Conservation (phyloP, 2,888 invertebrate species). For the Malthinus seriepunctatus region DNA sequence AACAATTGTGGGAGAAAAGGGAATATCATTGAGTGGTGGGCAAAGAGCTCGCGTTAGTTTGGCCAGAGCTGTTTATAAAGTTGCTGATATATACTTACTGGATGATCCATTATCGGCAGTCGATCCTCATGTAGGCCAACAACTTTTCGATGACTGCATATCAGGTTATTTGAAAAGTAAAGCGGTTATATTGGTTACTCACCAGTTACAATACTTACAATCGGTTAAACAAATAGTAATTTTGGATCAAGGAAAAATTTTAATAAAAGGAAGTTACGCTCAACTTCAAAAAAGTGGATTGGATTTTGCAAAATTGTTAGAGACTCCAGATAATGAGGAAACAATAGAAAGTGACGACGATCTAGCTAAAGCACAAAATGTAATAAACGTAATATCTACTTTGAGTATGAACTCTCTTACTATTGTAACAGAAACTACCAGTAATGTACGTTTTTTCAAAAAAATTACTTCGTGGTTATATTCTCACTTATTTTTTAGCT, state of each 20-base stretch:
- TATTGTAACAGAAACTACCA: too few species aligned
- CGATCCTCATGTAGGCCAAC: conserved; percentile 75
- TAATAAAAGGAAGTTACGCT: conserved; percentile 51
- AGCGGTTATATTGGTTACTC: conserved; percentile 67
- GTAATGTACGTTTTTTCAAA: too few species aligned
- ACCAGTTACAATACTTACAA: conserved; percentile 70
- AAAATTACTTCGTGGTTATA: too few species aligned
- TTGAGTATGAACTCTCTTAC: too few species aligned
- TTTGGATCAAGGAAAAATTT: conserved; percentile 53
- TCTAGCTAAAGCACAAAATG: too few species aligned
- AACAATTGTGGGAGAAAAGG: conserved; percentile 81
- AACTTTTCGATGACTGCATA: conserved; percentile 75
- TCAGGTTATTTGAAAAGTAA: conserved; percentile 60
- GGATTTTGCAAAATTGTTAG: conserved; percentile 53
- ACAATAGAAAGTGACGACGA: too few species aligned
- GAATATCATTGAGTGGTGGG: conserved; percentile 80
- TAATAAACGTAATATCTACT: too few species aligned
- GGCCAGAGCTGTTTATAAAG: conserved; percentile 74
- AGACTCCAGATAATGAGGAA: not conserved
- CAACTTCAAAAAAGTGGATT: conserved; percentile 53
- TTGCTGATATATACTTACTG: conserved; percentile 77
- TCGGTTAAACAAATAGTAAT: conserved; percentile 45
- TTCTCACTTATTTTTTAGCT: conserved; percentile 42
- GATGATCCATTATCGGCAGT: conserved; percentile 86
- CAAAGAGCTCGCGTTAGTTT: conserved; percentile 82